Evolutionary conservation across 1,140 invertebrate species (phyloP), one percentile per base, ranked within the genome.

Genomic region (Drosophila asahinai): DNA sequence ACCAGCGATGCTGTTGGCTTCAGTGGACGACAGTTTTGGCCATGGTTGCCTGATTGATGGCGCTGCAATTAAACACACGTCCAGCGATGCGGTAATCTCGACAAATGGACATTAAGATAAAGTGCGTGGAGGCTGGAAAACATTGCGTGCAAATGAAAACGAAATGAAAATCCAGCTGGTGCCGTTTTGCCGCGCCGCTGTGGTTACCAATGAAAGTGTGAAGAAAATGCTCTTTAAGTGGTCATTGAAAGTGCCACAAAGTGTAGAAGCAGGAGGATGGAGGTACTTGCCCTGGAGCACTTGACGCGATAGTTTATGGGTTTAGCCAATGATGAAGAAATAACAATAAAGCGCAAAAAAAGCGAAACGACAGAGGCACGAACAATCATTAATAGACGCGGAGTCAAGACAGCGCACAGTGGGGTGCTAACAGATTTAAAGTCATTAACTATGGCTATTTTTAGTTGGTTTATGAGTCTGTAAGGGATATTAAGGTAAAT

Each of bases 201-300:
- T 86, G 83, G 55, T 73, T 86, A 77, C 81, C 80, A 77, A 81
- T 71, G 86, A 89, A 89, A 89, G 86, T 89, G 86, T 89, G 81
- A 89, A 90, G 86, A 79, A 86, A 82, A 80, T 77, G 68, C 67
- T 67, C 49, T 62, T 45, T 45, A 76, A 80, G 74, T 81, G 77
- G 80, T 79, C 72, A 90, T 81, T 78, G 75, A 79, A 86, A 81
- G 81, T 68, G 73, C 57, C 51, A 52, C 63, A 25, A 25, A 25
- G 22, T 25, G 22, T 25, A 61, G 36, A 59, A 47, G 58, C 72
- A 43, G 59, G 62, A 27, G 48, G 66, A 14, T 51, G 38, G 48
- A 47, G 42, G 33, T 52, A 62, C 76, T 54, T 79, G 76, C 62
- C 76, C 72, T 40, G 48, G 22, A 64, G 77, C 78, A 71, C 42